phyloP scores from a whole-genome alignment of 2,888 invertebrate genomes.

The Adineta ricciae region DNA sequence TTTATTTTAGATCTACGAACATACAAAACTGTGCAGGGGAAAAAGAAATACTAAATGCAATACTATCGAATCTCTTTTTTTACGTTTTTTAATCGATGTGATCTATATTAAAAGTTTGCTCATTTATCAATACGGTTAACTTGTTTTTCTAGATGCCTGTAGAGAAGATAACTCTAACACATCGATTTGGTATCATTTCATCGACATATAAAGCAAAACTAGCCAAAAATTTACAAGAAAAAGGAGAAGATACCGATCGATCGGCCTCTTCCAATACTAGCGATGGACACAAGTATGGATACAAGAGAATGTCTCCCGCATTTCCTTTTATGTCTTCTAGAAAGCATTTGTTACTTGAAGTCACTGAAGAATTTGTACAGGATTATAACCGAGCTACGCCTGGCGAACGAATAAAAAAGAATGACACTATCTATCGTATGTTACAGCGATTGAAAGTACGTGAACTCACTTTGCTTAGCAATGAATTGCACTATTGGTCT shows the following conservation, averaged over 20 bases:
- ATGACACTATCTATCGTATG: conserved; percentile 43
- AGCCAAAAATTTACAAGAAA: neutral
- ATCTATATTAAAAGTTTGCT: neutral
- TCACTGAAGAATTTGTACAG: conserved; percentile 47
- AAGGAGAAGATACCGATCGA: neutral
- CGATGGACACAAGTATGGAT: neutral
- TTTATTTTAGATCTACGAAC: too few relatives aligned
- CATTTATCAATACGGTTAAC: neutral
- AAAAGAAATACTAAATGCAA: too few relatives aligned
- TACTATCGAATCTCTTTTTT: too few relatives aligned
- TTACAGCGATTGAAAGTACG: conserved; percentile 46
- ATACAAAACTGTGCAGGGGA: too few relatives aligned
- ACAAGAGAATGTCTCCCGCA: too few relatives aligned
- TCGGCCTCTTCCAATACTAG: neutral
- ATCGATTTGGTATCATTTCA: conserved; percentile 50
- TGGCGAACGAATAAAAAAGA: conserved; percentile 41
- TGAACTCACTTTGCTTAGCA: too few relatives aligned
- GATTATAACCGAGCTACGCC: conserved; percentile 41
- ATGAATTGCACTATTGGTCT: too few relatives aligned
- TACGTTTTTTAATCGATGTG: too few relatives aligned
- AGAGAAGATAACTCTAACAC: conserved; percentile 46
- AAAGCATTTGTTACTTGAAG: conserved; percentile 38
- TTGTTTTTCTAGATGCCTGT: conserved; percentile 42
- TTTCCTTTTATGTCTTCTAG: neutral
- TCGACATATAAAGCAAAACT: neutral